These are phyloP conservation scores for Oreochromis spilurus DNA, from an alignment of 2,113 vertebrate genomes.

Conservation along the genomic window DNA sequence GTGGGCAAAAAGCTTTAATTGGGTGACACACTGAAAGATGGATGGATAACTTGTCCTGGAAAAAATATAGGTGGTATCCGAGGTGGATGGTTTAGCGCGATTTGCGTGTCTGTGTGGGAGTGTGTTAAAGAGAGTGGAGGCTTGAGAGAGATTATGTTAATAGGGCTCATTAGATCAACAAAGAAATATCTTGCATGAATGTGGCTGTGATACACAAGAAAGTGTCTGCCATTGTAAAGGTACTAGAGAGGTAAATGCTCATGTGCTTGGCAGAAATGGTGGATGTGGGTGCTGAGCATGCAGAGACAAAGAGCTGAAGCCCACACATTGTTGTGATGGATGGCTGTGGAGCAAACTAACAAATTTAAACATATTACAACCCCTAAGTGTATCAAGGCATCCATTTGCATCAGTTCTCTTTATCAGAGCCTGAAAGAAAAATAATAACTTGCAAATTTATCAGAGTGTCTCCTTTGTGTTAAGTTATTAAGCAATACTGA, in stretches of 20 bases:
- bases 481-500: background rate
- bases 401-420: background rate
- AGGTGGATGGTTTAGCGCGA: background rate
- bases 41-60: slow-evolving; percentile 17
- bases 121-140: background rate
- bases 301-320: background rate
- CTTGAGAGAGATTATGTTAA: slow-evolving; percentile 9
- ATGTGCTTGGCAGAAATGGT: background rate
- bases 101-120: background rate
- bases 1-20: slow-evolving; percentile 56
- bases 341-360: background rate
- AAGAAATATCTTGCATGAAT: background rate
- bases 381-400: background rate
- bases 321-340: slow-evolving; percentile 10
- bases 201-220: background rate
- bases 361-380: background rate
- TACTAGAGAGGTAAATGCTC: background rate
- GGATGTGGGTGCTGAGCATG: background rate
- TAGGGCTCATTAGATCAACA: slow-evolving; percentile 10
- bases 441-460: slow-evolving; percentile 14
- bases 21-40: slow-evolving; percentile 50
- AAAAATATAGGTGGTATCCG: background rate
- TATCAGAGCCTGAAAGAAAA: background rate
- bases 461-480: background rate
- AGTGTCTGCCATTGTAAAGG: background rate